Percentiles rank a stretch among this genome's conserved stretches.
These are phyloP conservation scores for Synergus gifuensis DNA, from an alignment of 2,888 invertebrate genomes.

Conservation along the genomic window DNA sequence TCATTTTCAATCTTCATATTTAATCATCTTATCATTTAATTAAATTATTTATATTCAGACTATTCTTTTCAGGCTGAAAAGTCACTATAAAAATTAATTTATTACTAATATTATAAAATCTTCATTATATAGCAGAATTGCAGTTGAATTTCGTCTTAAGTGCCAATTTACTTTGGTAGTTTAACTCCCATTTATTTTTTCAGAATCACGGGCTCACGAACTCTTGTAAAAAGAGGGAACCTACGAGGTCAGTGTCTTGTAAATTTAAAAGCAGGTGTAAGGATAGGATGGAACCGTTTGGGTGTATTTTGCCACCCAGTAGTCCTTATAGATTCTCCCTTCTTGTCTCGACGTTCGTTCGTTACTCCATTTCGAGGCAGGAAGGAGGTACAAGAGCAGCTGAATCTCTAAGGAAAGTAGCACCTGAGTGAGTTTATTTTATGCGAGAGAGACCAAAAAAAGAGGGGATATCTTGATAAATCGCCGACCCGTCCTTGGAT, in stretches of 20 bases:
- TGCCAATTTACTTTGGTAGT: slow-evolving; percentile 28
- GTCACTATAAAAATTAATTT: no score
- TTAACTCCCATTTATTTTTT: slow-evolving; percentile 7
- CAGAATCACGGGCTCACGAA: slow-evolving; percentile 9
- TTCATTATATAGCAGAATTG: background rate
- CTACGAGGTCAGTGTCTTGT: slow-evolving; percentile 40
- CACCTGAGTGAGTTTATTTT: slow-evolving; percentile 65
- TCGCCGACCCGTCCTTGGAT: slow-evolving; percentile 16
- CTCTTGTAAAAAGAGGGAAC: slow-evolving; percentile 22
- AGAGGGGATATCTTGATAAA: slow-evolving; percentile 31
- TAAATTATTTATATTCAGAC: no score
- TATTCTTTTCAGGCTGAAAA: no score
- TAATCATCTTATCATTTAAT: background rate
- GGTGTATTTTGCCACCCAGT: slow-evolving; percentile 66
- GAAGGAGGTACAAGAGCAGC: slow-evolving; percentile 65
- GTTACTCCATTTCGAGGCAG: slow-evolving; percentile 45
- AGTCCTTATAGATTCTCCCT: slow-evolving; percentile 65
- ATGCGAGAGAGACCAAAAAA: slow-evolving; percentile 46
- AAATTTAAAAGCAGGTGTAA: slow-evolving; percentile 54
- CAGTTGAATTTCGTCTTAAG: background rate
- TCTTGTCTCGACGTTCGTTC: slow-evolving; percentile 55
- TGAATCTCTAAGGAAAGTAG: slow-evolving; percentile 67
- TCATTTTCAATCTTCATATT: background rate
- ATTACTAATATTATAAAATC: background rate
- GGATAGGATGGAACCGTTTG: slow-evolving; percentile 68